Conservation (phyloP, 2,888 invertebrate species). For the Chloroclysta siterata region DNA sequence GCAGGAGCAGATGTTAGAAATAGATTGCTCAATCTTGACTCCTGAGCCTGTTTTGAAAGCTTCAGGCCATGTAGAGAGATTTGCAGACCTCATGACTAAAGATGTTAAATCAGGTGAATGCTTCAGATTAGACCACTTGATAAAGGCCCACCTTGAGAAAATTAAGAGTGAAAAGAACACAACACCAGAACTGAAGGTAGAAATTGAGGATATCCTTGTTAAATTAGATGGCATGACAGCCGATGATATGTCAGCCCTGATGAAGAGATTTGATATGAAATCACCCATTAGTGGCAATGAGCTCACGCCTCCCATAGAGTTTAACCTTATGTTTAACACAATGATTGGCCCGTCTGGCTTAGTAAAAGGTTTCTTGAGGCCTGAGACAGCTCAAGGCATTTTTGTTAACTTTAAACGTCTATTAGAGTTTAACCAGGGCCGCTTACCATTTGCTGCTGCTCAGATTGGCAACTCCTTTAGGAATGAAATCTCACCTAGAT, state of each 20-base stretch:
- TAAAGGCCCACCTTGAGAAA: slow-evolving; percentile 97
- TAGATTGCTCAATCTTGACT: slow-evolving; percentile 98
- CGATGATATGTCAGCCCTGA: slow-evolving; percentile 93
- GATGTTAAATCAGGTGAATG: slow-evolving; percentile 98
- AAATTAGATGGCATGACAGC: slow-evolving; percentile 96
- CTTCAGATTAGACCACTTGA: slow-evolving; percentile 98
- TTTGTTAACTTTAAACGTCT: slow-evolving; percentile 99
- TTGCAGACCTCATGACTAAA: slow-evolving; percentile 99
- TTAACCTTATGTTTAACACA: slow-evolving; percentile 99
- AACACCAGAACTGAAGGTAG: slow-evolving; percentile 87
- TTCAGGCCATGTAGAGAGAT: slow-evolving; percentile 99
- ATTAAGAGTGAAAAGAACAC: slow-evolving; percentile 93
- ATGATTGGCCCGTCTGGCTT: slow-evolving; percentile 98
- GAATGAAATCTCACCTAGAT: slow-evolving; percentile 99
- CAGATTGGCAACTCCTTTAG: slow-evolving; percentile 99
- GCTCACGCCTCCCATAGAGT: slow-evolving; percentile 97
- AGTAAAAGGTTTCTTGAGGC: slow-evolving; percentile 97
- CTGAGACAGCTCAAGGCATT: slow-evolving; percentile 99
- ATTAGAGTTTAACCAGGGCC: slow-evolving; percentile 98
- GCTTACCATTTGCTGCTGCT: slow-evolving; percentile 98
- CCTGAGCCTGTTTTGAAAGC: slow-evolving; percentile 99
- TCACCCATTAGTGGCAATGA: slow-evolving; percentile 98
- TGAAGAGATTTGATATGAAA: slow-evolving; percentile 95
- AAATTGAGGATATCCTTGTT: slow-evolving; percentile 91
- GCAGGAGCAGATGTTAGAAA: slow-evolving; percentile 99